Conservation (phyloP, 2,888 invertebrate genomes). For the Julus scandinavius region DNA sequence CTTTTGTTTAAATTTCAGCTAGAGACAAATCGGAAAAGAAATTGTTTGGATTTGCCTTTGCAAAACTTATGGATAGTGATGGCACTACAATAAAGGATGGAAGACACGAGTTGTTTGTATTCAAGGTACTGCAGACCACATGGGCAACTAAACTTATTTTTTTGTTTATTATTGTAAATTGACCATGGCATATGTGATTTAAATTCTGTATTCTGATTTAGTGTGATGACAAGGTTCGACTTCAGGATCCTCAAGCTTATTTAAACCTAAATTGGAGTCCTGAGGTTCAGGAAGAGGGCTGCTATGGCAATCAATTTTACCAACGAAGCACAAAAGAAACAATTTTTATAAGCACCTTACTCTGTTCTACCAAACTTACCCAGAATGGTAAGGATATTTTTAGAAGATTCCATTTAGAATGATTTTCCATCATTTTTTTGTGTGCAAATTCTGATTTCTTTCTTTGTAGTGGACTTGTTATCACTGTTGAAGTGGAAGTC, state of each 20-base stretch:
- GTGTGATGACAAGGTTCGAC: slow-evolving; percentile 83
- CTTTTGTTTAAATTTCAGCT: slow-evolving; percentile 68
- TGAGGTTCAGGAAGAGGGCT: slow-evolving; percentile 58
- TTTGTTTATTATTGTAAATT: neutral
- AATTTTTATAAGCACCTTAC: slow-evolving; percentile 81
- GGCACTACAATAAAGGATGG: slow-evolving; percentile 91
- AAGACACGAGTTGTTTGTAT: slow-evolving; percentile 87
- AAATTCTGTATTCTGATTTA: slow-evolving; percentile 57
- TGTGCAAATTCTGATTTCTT: slow-evolving; percentile 59
- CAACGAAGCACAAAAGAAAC: slow-evolving; percentile 85
- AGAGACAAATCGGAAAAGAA: slow-evolving; percentile 91
- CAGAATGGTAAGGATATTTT: slow-evolving; percentile 78
- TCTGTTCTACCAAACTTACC: slow-evolving; percentile 96
- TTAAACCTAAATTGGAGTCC: slow-evolving; percentile 58
- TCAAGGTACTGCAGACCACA: slow-evolving; percentile 70
- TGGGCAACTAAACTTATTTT: neutral
- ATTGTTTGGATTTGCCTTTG: slow-evolving; percentile 90
- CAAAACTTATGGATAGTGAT: slow-evolving; percentile 88
- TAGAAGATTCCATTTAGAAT: neutral
- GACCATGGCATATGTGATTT: neutral
- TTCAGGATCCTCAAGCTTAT: slow-evolving; percentile 71
- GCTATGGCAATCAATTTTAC: slow-evolving; percentile 68
- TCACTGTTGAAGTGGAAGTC: slow-evolving; percentile 92
- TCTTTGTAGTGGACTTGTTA: slow-evolving; percentile 79
- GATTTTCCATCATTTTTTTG: neutral